These are phyloP conservation scores for Molossus alvarezi DNA, from an alignment of 2,797 vertebrate genomes.

Conservation along the genomic window DNA sequence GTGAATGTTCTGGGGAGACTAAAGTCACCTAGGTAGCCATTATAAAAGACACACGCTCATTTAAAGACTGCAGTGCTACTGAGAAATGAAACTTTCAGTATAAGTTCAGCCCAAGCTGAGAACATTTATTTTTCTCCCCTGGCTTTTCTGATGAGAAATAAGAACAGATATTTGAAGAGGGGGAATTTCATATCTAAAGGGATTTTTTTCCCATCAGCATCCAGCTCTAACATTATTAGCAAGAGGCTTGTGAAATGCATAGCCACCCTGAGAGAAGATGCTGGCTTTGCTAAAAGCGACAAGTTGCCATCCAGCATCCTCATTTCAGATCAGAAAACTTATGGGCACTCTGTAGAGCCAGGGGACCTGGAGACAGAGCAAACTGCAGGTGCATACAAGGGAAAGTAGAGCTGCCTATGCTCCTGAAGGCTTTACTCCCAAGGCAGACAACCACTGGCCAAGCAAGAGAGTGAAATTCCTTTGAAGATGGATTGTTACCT, in stretches of 20 bases:
- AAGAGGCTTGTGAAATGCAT: conserved; percentile 67
- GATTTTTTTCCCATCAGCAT: conserved; percentile 65
- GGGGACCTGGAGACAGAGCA: background rate
- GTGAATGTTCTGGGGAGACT: conserved; percentile 80
- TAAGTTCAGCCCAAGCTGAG: conserved; percentile 70
- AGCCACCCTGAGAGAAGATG: conserved; percentile 56
- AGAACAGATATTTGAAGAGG: conserved; percentile 65
- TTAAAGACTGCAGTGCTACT: conserved; percentile 68
- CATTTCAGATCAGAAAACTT: conserved; percentile 69
- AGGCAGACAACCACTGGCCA: background rate
- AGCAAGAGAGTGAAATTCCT: conserved; percentile 15
- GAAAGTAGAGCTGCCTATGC: background rate
- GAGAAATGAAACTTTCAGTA: conserved; percentile 46
- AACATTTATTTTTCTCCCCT: background rate
- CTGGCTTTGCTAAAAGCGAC: conserved; percentile 78
- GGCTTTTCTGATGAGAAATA: conserved; percentile 69
- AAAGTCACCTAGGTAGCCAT: conserved; percentile 79
- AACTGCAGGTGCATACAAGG: background rate
- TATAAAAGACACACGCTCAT: conserved; percentile 61
- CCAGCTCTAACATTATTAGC: conserved; percentile 49
- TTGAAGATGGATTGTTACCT: conserved; percentile 9
- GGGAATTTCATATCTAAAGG: conserved; percentile 49
- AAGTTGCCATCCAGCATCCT: conserved; percentile 15
- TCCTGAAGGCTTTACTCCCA: conserved; percentile 9
- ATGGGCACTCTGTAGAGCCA: background rate